phyloP scores from a whole-genome alignment of 2,888 invertebrate genomes.

The Tetrapedia diversipes region DNA sequence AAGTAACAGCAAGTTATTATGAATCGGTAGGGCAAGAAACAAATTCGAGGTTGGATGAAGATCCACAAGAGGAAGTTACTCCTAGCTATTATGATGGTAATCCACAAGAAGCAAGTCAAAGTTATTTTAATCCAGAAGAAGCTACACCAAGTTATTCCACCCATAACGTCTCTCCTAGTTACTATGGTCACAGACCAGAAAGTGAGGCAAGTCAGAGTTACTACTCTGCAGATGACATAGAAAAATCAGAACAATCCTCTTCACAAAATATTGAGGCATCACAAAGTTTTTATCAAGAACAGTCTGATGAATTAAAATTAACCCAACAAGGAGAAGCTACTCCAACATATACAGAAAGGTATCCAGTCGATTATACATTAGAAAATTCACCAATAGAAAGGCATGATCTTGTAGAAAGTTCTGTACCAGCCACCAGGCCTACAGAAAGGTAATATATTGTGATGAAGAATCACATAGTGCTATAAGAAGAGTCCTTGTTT shows the following conservation, averaged over 20 bases:
- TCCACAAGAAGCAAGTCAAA: slow-evolving; percentile 78
- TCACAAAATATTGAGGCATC: slow-evolving; percentile 78
- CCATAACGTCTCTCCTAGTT: slow-evolving; percentile 76
- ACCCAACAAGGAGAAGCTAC: slow-evolving; percentile 78
- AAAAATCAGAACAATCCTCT: slow-evolving; percentile 72
- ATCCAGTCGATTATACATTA: slow-evolving; percentile 78
- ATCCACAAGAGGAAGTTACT: slow-evolving; percentile 76
- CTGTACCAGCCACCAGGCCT: slow-evolving; percentile 77
- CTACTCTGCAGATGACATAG: slow-evolving; percentile 76
- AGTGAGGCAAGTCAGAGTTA: slow-evolving; percentile 80
- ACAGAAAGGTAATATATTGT: slow-evolving; percentile 78
- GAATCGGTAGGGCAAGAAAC: slow-evolving; percentile 73
- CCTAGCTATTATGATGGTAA: slow-evolving; percentile 78
- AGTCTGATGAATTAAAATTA: slow-evolving; percentile 71
- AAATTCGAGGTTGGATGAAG: slow-evolving; percentile 74
- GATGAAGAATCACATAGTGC: slow-evolving; percentile 43
- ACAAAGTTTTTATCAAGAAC: slow-evolving; percentile 79
- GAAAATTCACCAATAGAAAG: slow-evolving; percentile 80
- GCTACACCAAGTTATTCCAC: slow-evolving; percentile 76
- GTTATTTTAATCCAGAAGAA: slow-evolving; percentile 77
- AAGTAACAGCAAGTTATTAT: slow-evolving; percentile 76
- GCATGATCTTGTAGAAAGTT: slow-evolving; percentile 81
- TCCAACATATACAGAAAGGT: slow-evolving; percentile 78
- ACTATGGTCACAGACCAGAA: slow-evolving; percentile 78
- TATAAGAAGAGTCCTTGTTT: slow-evolving; percentile 46